Evolutionary conservation across 2,888 invertebrate species (phyloP).

Genomic region (Ectobius pallidus): DNA sequence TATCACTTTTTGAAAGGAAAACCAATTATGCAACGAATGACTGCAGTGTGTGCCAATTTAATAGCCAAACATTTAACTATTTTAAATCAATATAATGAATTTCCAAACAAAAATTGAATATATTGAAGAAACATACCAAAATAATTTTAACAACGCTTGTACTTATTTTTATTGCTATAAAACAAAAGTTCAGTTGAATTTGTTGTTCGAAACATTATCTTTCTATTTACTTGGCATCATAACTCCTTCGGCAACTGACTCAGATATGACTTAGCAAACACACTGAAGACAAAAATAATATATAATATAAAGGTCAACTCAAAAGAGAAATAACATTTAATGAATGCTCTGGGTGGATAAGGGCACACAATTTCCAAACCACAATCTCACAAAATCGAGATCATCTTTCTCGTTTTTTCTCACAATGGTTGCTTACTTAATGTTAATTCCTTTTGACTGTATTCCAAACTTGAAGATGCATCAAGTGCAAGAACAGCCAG

Average conservation of each 20-base stretch:
- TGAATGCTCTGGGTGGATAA: neutral
- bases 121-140: conserved; percentile 6
- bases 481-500: conserved; percentile 19
- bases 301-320: conserved; percentile 16
- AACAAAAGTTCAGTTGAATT: too few relatives aligned
- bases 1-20: conserved; percentile 10
- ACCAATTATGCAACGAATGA: conserved; percentile 16
- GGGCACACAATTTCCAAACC: conserved; percentile 30
- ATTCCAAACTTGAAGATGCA: conserved; percentile 13
- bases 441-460: conserved; percentile 20
- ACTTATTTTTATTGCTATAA: neutral
- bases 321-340: conserved; percentile 26
- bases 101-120: too few relatives aligned
- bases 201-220: neutral
- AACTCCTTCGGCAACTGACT: conserved; percentile 16
- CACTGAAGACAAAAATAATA: conserved; percentile 26
- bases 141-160: neutral
- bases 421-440: conserved; percentile 4
- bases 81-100: neutral
- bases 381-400: conserved; percentile 4
- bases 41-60: conserved; percentile 12
- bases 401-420: conserved; percentile 15
- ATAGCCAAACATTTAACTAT: conserved; percentile 3
- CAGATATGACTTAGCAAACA: conserved; percentile 32
- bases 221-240: conserved; percentile 5